Evolutionary conservation across 1,140 invertebrate species (phyloP).

Genomic region (Drosophila setifemur): DNA sequence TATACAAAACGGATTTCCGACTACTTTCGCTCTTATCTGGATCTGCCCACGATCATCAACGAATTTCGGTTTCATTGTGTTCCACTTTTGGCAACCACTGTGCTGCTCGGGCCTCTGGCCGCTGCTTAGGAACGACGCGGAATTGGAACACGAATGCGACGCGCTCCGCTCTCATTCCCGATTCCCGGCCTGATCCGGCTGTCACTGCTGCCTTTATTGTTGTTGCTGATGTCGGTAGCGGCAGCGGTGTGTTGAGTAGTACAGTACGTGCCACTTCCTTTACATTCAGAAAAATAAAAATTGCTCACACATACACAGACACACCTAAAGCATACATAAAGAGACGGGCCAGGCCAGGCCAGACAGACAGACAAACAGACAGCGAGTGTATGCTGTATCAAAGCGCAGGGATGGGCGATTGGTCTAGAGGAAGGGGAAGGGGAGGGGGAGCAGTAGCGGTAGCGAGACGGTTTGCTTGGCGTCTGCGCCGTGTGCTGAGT

Average conservation of each 20-base stretch:
- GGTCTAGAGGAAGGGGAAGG: not conserved
- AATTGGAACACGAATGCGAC: constrained; percentile 39
- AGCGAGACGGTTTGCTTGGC: constrained; percentile 49
- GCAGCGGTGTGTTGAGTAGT: constrained; percentile 60
- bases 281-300: constrained; percentile 81
- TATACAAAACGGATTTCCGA: constrained; percentile 7
- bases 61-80: constrained; percentile 26
- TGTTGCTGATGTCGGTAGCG: constrained; percentile 50
- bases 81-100: constrained; percentile 45
- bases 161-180: constrained; percentile 54
- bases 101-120: constrained; percentile 37
- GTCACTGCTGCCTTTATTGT: constrained; percentile 28
- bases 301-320: constrained; percentile 36
- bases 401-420: constrained; percentile 15
- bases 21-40: constrained; percentile 26
- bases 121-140: constrained; percentile 44
- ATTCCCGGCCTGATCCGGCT: constrained; percentile 55
- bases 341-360: constrained; percentile 23
- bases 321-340: constrained; percentile 35
- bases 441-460: constrained; percentile 2
- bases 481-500: constrained; percentile 62
- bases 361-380: constrained; percentile 47
- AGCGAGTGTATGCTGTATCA: constrained; percentile 26
- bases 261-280: constrained; percentile 81
- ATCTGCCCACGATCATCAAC: not conserved